A percentile compares a stretch with the other conserved stretches of the same genome.
Conservation (phyloP, 2,888 invertebrate genomes). For the Aleiodes leptofemur region DNA sequence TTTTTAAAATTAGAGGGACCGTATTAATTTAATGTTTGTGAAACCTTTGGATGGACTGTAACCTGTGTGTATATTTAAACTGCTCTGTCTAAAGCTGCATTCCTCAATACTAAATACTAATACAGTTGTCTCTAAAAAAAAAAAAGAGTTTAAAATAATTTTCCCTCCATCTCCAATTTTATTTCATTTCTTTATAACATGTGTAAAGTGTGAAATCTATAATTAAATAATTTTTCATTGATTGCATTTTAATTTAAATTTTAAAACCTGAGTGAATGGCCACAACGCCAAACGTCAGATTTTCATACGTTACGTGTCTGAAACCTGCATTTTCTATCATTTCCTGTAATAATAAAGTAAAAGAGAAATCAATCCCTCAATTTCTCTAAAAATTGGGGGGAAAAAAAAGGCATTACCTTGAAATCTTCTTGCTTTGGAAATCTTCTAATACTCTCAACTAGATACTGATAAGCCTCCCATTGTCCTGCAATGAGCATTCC, state of each 20-base stretch:
- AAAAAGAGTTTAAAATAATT: constrained; percentile 20
- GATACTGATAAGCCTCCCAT: constrained; percentile 97
- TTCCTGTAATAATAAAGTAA: constrained; percentile 73
- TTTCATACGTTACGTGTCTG: constrained; percentile 89
- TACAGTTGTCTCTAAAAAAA: constrained; percentile 58
- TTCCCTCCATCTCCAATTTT: constrained; percentile 7
- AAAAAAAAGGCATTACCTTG: constrained; percentile 60
- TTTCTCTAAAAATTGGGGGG: not conserved
- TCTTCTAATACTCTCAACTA: constrained; percentile 97
- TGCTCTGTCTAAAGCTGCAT: constrained; percentile 61
- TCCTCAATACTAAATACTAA: constrained; percentile 62
- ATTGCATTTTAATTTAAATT: constrained; percentile 79
- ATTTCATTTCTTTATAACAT: constrained; percentile 27
- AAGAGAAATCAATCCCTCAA: not conserved
- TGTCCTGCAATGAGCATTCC: constrained; percentile 95
- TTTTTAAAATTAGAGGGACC: constrained; percentile 53
- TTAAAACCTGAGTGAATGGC: constrained; percentile 98
- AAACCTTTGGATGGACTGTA: constrained; percentile 61
- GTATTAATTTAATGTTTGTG: constrained; percentile 62
- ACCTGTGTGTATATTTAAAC: constrained; percentile 58
- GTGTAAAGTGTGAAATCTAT: not conserved
- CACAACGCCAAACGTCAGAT: constrained; percentile 92
- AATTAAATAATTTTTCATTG: not conserved
- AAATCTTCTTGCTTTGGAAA: constrained; percentile 91
- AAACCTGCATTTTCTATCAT: constrained; percentile 96